Evolutionary conservation across 2,888 invertebrate genomes (phyloP).

Genomic region (Lasioglossum lativentre): DNA sequence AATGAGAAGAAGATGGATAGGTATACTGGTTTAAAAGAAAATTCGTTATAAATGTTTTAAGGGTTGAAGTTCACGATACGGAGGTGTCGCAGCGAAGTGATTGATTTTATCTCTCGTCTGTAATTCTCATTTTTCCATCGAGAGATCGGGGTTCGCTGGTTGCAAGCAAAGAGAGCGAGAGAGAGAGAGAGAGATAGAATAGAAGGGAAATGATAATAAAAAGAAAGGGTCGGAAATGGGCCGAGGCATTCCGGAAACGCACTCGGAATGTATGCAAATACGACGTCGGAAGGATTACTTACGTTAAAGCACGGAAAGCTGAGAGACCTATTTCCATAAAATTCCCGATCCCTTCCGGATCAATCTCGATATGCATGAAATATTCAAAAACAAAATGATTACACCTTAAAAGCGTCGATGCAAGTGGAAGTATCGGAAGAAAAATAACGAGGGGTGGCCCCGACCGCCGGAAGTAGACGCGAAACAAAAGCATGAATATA

Average conservation of each 20-base stretch:
- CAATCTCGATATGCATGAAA: conserved; percentile 62
- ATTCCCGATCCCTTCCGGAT: conserved; percentile 53
- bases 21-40: not conserved
- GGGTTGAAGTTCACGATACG: not conserved
- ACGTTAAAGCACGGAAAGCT: conserved; percentile 48
- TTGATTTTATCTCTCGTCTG: conserved; percentile 17
- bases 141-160: conserved; percentile 33
- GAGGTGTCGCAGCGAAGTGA: conserved; percentile 4
- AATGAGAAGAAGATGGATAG: not conserved
- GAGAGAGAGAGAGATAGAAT: not conserved
- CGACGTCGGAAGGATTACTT: conserved; percentile 61
- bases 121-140: conserved; percentile 36
- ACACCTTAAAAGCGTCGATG: conserved; percentile 55
- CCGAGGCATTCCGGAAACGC: conserved; percentile 51
- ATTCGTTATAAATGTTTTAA: not conserved
- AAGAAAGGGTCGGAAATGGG: conserved; percentile 39
- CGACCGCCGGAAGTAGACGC: conserved; percentile 26
- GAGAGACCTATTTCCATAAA: conserved; percentile 60
- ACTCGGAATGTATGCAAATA: conserved; percentile 61
- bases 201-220: not conserved
- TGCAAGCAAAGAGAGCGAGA: not conserved
- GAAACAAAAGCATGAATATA: conserved; percentile 54
- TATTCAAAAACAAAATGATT: conserved; percentile 64
- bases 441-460: conserved; percentile 50
- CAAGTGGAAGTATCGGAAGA: conserved; percentile 33